phyloP scores from a whole-genome alignment of 2,113 vertebrate species.

The Symphodus melops region DNA sequence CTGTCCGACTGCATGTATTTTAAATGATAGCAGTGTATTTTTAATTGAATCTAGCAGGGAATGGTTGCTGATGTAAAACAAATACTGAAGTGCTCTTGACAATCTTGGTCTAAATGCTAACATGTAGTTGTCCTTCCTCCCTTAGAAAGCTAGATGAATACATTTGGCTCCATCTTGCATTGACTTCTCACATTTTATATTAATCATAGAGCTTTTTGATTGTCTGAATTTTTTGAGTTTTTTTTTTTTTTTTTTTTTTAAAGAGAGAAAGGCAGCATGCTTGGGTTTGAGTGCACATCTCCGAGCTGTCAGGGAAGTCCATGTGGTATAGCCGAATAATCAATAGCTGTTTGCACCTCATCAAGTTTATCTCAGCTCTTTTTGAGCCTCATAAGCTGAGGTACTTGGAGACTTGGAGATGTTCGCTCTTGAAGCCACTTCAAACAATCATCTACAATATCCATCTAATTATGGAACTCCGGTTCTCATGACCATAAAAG shows the following conservation, averaged over 20 bases:
- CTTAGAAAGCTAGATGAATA: neutral
- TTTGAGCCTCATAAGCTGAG: neutral
- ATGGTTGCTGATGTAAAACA: neutral
- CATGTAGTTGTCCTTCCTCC: neutral
- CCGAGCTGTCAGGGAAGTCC: neutral
- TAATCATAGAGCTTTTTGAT: constrained; percentile 5
- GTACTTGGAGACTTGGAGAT: neutral
- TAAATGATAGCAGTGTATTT: neutral
- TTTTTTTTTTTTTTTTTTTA: neutral
- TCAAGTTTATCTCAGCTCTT: neutral
- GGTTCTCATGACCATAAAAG: no score
- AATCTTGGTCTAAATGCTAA: constrained; percentile 1
- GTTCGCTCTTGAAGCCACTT: neutral
- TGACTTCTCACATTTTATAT: constrained; percentile 19
- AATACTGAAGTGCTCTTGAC: constrained; percentile 28
- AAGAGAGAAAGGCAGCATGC: neutral
- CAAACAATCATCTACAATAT: no score
- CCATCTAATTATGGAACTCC: no score
- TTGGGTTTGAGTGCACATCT: neutral
- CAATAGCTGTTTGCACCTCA: neutral
- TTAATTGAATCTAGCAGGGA: neutral
- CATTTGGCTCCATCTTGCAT: neutral
- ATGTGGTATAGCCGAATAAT: neutral
- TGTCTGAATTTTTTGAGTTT: neutral
- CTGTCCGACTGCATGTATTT: neutral